Base-by-base conservation (phyloP, 2,113 vertebrate species). In the Vulpes ferrilata region DNA sequence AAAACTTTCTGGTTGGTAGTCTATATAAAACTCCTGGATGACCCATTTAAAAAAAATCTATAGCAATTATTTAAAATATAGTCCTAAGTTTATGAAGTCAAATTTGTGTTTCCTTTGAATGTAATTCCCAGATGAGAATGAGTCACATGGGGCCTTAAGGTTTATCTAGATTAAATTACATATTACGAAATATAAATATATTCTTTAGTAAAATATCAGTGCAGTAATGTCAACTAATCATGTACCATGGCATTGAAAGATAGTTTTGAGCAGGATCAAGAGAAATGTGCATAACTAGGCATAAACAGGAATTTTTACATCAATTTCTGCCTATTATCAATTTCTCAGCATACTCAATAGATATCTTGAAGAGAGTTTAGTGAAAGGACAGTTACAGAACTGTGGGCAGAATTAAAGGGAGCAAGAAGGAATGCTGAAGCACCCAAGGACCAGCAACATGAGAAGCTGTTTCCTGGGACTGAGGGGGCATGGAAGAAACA, bases 161-260 rank as follows among this genome's bases (percentile, higher is more conserved):
- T 81, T 95, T 84, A 92, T 93, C 95, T 87, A 83, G 62, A 30
- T 84, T 96, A 81, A 92, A 69, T 95, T 87, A 90, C 3, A 17
- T 95, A 48, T 92, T 90, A 76, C 19, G 91, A 95, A 95, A 88
- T 81, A 93, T 43, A 57, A 89, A 87, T 51, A 59, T 69, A 38
- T 87, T 76, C 69, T 97, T 82, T 89, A 38, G 25, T 95, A 86
- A 96, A 92, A 57, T 79, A 62, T n/a, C 27, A 90, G 15, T n/a
- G 15, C 16, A 65, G 64, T 90, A 55, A 32, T 67, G 5, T 83
- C 51, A 80, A 8, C 69, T 69, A n/a, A 71, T 71, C 25, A 71
- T 4, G 80, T 12, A 55, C 19, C 25, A 65, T 17, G 57, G 7
- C 23, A 79, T 73, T 93, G 88, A 86, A 92, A 95, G 76, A 94